Percentiles rank a stretch among this genome's conserved stretches.
phyloP scores from a whole-genome alignment of 2,113 vertebrate species.

The Callospermophilus lateralis region DNA sequence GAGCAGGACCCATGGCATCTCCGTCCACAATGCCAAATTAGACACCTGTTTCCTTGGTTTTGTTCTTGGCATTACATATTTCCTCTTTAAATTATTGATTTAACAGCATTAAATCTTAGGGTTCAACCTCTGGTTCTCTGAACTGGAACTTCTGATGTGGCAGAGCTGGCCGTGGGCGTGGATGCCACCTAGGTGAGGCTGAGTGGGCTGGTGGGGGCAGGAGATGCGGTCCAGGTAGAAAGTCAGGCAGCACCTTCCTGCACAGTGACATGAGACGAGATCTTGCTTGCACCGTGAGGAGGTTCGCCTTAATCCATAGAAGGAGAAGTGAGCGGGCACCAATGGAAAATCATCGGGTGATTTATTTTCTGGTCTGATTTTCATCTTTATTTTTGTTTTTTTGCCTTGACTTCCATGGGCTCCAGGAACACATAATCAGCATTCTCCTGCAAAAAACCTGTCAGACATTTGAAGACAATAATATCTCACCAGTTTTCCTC shows the following conservation, averaged over 20 bases:
- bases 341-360: background rate
- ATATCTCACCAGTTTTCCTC: background rate
- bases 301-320: background rate
- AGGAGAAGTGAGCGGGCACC: too few species aligned
- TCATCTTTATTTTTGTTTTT: background rate
- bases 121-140: background rate
- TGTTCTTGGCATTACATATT: background rate
- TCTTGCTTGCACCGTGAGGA: rapidly evolving
- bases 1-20: background rate
- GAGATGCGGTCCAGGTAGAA: rapidly evolving
- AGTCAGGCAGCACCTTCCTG: rapidly evolving
- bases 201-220: background rate
- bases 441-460: background rate
- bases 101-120: background rate
- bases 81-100: background rate
- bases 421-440: background rate
- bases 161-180: background rate
- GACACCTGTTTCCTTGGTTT: background rate
- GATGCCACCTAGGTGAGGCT: too few species aligned
- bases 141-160: background rate
- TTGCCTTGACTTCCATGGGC: background rate
- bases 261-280: background rate
- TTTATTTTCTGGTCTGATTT: background rate
- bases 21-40: background rate
- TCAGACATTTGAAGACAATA: background rate